A percentile compares a stretch with the other conserved stretches of the same genome.
Conservation (phyloP, 2,888 invertebrate genomes). For the Heliconius aoede region DNA sequence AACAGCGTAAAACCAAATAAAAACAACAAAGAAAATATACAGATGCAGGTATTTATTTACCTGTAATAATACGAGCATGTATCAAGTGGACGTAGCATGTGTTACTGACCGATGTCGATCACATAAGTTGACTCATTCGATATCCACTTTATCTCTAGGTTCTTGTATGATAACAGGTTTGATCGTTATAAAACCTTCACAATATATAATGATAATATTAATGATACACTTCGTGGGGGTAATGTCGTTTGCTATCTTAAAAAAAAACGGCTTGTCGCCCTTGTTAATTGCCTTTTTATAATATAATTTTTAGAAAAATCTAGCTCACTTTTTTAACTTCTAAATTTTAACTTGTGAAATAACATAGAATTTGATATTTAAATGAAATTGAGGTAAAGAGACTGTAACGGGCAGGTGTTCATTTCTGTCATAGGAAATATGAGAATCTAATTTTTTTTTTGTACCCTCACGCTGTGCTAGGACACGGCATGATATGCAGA, state of each 20-base stretch:
- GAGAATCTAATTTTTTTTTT: no score
- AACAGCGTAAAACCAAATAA: no score
- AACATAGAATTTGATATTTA: no score
- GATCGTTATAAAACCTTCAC: slow-evolving; percentile 18
- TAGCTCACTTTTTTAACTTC: no score
- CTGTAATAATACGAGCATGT: slow-evolving; percentile 4
- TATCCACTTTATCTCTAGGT: slow-evolving; percentile 21
- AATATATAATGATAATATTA: slow-evolving; percentile 2
- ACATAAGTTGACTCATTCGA: slow-evolving; percentile 22
- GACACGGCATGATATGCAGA: no score
- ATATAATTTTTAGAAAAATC: no score
- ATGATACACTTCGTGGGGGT: slow-evolving; percentile 6
- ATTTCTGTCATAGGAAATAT: no score
- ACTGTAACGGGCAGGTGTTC: no score
- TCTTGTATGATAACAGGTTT: slow-evolving; percentile 34
- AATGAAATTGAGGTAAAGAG: no score
- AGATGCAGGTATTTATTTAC: neutral
- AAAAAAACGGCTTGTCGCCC: neutral
- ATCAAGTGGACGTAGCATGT: slow-evolving; percentile 17
- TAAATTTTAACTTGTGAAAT: no score
- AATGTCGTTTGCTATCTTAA: neutral
- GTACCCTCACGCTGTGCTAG: no score
- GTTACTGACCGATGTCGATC: slow-evolving; percentile 26
- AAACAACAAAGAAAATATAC: slow-evolving; percentile 12
- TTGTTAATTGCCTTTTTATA: neutral